Evolutionary conservation across 2,113 vertebrate genomes (phyloP), one percentile per base, ranked within the genome.

Genomic region (Sapajus apella): DNA sequence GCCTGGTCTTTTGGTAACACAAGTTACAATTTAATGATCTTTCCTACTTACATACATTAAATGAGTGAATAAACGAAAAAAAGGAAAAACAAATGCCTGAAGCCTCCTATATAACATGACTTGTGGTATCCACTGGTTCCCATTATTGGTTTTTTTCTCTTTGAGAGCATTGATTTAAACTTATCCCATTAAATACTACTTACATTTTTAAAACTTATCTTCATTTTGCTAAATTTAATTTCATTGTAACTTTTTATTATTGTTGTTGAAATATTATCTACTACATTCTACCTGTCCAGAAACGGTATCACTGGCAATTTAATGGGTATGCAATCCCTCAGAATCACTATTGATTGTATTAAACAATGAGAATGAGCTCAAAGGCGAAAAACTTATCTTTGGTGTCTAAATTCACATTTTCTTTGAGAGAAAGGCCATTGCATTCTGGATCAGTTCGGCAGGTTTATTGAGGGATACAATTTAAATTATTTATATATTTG

Each of bases 221-320:
- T 2, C 20, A 66, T 64, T 83, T 93, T 32, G 66, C 4, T 70
- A 6, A 90, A 14, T 30, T 64, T 32, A 90, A 83, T 45, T 90
- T 83, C 80, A 91, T 91, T 94, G n/a, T 96, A 72, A 92, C 16
- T 10, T 86, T 87, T 85, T n/a, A 27, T 20, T 52, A 27, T 27
- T 75, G 27, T 72, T 61, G 3, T 27, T 37, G 10, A 96, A 66
- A 58, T 81, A 50, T 35, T 10, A 18, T 47, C 43, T 50, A 58
- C 32, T 82, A 16, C 5, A 77, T n/a, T 79, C 35, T 1, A 47
- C 79, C 35, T 30, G 3, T 61, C 5, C n/a, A 73, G 25, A 66
- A 6, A 21, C 9, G 13, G 7, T 47, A 94, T 68, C 50, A 43
- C 13, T 35, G 52, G 7, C 2, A 68, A 81, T 52, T 70, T 66